Base-by-base conservation (phyloP, 2,888 invertebrate genomes). In the Xestia rhomboidea region DNA sequence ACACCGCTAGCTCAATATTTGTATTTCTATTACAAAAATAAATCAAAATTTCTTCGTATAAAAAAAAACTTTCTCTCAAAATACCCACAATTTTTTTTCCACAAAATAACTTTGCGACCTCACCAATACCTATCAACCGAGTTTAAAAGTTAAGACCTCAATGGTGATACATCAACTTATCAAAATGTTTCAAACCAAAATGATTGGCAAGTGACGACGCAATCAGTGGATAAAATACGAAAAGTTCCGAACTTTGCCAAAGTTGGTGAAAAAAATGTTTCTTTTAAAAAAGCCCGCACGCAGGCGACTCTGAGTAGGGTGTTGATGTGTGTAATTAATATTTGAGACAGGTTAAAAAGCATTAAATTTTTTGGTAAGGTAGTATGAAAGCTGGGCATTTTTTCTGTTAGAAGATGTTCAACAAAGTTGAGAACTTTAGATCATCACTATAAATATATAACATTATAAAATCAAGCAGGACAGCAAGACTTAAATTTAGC, bases 201-300 rank as follows among this genome's bases (percentile, higher is more conserved):
- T 83, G 76, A 87, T 80, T 87, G 82, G 84, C 73, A 78, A 82
- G 74, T 81, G 78, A 73, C 72, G 70, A 83, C 76, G 74, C 67
- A 86, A 87, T 87, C 82, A 79, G 64, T 68, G 80, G 76, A 76
- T 77, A 79, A 82, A 88, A 88, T 79, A 80, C 69, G 74, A 81
- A 87, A 88, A 89, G 77, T 88, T 86, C 73, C 69, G n/a, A 87
- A 90, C 82, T 86, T 83, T 69, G 34, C 57, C 73, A 73, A 82
- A 83, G 51, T 80, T 87, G n/a, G 13, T 30, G 34, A 76, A 82
- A 89, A 41, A 89, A 88, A 88, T 86, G 79, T 87, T 88, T 87
- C 84, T 79, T 85, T 89, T 89, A 88, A 76, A 88, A 89, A 88
- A 85, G 79, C 82, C 82, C 86, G 80, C 83, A 79, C 81, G 80